Conservation (phyloP, 92 coral and sea anemone species). For the Pocillopora meandrina region DNA sequence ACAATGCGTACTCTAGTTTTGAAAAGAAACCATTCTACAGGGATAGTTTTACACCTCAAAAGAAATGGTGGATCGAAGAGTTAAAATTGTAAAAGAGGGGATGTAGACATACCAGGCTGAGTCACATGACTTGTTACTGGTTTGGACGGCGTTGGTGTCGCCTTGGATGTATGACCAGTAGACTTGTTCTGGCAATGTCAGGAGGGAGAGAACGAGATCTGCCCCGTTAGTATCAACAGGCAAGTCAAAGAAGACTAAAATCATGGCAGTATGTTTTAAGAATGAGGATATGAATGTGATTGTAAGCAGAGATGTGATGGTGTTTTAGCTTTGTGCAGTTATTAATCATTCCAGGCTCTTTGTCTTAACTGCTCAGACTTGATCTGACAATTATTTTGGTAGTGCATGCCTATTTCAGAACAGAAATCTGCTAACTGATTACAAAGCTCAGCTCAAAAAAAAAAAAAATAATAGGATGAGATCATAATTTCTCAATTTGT, state of each 20-base stretch:
- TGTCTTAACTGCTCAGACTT: too few relatives aligned
- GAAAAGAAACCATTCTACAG: neutral
- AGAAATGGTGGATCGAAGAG: slow-evolving; percentile 36
- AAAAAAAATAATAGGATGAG: neutral
- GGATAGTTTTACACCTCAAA: slow-evolving; percentile 19
- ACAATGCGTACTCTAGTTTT: neutral
- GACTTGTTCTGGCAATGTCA: slow-evolving; percentile 80
- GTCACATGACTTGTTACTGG: slow-evolving; percentile 65
- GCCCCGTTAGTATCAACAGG: slow-evolving; percentile 45
- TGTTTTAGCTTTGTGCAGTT: neutral
- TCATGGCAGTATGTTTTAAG: neutral
- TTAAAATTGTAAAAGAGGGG: slow-evolving; percentile 20
- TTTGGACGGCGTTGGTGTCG: slow-evolving; percentile 81
- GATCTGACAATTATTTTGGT: too few relatives aligned
- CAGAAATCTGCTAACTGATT: neutral
- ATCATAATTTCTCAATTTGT: neutral
- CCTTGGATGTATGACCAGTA: slow-evolving; percentile 79
- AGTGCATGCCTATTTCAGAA: neutral
- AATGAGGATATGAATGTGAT: neutral
- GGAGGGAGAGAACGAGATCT: slow-evolving; percentile 60
- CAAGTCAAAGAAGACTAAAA: slow-evolving; percentile 2
- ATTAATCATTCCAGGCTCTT: too few relatives aligned
- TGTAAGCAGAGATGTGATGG: neutral
- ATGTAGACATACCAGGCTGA: slow-evolving; percentile 82
- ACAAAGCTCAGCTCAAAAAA: neutral